These are phyloP conservation scores for Aleiodes testaceus DNA, from an alignment of 2,888 invertebrate species.

Conservation along the genomic window DNA sequence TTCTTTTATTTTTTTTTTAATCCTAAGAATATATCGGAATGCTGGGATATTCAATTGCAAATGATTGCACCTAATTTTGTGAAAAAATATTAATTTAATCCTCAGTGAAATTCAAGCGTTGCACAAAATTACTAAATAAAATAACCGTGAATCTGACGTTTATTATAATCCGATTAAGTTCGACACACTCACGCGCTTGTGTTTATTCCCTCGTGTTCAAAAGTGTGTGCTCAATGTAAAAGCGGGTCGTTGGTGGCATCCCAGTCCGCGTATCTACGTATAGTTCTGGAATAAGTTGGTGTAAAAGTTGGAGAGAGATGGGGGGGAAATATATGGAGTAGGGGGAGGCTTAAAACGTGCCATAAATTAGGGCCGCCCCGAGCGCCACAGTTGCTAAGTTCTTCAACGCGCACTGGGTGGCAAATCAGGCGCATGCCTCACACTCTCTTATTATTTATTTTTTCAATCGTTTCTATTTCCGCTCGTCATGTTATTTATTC, in stretches of 20 bases:
- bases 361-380: conserved; percentile 41
- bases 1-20: background rate
- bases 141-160: conserved; percentile 5
- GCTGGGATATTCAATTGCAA: background rate
- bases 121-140: background rate
- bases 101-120: too few relatives aligned
- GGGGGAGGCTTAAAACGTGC: conserved; percentile 33
- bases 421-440: conserved; percentile 51
- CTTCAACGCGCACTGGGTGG: conserved; percentile 41
- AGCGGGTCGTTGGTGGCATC: conserved; percentile 33
- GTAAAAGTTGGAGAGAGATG: too few relatives aligned
- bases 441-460: conserved; percentile 37
- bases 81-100: background rate
- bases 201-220: too few relatives aligned
- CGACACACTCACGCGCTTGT: conserved; percentile 7
- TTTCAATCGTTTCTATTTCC: conserved; percentile 42
- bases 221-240: conserved; percentile 8
- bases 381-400: conserved; percentile 41
- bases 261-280: too few relatives aligned
- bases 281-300: too few relatives aligned
- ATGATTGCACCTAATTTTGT: too few relatives aligned
- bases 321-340: background rate
- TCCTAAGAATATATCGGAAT: background rate
- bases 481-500: background rate
- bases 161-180: conserved; percentile 22